A percentile compares a stretch with the other conserved stretches of the same genome.
These are phyloP conservation scores for Leptosomus discolor DNA, from an alignment of 2,113 vertebrate species.

Conservation along the genomic window DNA sequence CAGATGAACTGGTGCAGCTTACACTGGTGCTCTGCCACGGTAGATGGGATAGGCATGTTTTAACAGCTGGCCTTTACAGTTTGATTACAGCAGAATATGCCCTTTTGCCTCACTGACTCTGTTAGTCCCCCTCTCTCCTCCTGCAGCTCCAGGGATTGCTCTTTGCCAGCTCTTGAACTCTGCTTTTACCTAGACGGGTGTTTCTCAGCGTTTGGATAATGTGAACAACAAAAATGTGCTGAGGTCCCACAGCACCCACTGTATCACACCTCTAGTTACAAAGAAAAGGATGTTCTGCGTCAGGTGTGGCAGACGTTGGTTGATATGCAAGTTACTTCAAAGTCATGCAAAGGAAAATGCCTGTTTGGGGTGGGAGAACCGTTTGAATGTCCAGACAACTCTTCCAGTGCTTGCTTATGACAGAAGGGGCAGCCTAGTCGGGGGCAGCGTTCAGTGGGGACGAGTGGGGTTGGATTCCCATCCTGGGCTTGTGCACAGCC, in stretches of 20 bases:
- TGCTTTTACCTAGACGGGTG: not conserved
- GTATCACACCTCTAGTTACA: not conserved
- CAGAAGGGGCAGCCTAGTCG: not conserved
- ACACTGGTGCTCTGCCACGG: not conserved
- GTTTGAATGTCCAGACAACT: not conserved
- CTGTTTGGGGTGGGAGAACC: not conserved
- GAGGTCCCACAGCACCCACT: not conserved
- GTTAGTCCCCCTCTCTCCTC: not conserved
- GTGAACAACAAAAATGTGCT: not conserved
- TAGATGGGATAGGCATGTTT: not conserved
- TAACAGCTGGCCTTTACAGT: not conserved
- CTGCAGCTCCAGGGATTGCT: not conserved
- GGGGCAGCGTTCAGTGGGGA: not conserved
- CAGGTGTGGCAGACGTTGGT: fast-evolving
- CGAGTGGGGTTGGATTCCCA: not conserved
- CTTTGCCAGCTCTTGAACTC: not conserved
- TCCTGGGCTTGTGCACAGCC: not conserved
- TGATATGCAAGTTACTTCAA: not conserved
- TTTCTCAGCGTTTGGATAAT: not conserved
- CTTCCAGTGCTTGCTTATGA: not conserved
- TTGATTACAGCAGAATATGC: not conserved
- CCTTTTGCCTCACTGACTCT: not conserved
- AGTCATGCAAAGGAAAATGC: not conserved
- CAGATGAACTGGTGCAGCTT: not conserved
- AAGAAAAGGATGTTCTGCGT: not conserved